Evolutionary conservation across 2,888 invertebrate species (phyloP), one percentile per base, ranked within the genome.

Genomic region (Agrochola lota): DNA sequence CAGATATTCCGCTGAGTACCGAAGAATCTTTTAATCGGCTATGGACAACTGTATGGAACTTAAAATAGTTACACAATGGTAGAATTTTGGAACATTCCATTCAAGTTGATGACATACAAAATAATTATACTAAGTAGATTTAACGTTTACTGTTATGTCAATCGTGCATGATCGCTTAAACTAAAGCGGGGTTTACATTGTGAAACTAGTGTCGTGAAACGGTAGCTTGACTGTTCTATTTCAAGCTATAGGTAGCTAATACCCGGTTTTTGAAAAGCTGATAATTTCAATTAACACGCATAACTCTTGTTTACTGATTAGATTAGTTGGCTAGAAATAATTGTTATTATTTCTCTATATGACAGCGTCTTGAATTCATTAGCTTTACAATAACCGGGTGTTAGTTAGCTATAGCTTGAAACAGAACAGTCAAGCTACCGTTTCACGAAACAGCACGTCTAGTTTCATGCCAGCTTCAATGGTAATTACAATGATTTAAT

Each of bases 21-120:
- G 7, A 46, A 43, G n/a, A 75, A 20, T 15, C 30, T 30, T 74
- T 8, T 12, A 43, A 74, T 43, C 17, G 23, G 40, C 17, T 49
- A 9, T 40, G 30, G n/a, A 23, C 73, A 23, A 66, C 69, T 77
- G 60, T 77, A 66, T 52, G 52, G n/a, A 72, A 52, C 40, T 57
- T 30, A 62, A 3, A 43, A 66, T 46, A 40, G 20, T 49, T 26
- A 68, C 12, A 60, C 12, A 63, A 43, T 85, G 63, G 49, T 55
- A 68, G 55, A 59, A 64, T 60, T 69, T 71, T 70, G 64, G 57
- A 62, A 43, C 73, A 86, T 76, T 79, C 62, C 75, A 74, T 55
- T 75, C 69, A 75, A n/a, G 40, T 82, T 70, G 66, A 80, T 63
- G 26, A n/a, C 43, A 52, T 70, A 63, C 62, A 81, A 52, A 43